Evolutionary conservation across 2,797 vertebrate genomes (phyloP).

Genomic region (Loriculus beryllinus): DNA sequence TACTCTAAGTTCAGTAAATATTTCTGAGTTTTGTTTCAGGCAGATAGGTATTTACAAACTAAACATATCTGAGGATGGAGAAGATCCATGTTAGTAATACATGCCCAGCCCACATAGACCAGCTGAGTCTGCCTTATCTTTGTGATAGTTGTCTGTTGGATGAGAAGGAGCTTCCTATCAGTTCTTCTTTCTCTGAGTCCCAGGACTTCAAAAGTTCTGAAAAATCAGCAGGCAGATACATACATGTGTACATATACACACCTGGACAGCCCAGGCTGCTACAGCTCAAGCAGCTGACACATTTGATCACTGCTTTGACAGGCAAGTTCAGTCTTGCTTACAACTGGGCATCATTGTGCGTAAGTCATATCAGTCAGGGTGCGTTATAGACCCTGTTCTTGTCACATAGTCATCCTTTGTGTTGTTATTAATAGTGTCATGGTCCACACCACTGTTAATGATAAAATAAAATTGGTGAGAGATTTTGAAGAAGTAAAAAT

Average conservation of each 20-base stretch:
- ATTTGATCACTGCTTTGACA: background rate
- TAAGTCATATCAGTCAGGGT: background rate
- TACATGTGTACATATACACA: rapidly evolving
- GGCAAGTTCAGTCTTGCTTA: background rate
- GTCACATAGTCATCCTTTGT: background rate
- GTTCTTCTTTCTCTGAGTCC: rapidly evolving
- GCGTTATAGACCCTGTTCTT: background rate
- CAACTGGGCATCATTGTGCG: rapidly evolving
- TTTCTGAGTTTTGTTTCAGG: background rate
- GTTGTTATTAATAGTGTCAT: background rate
- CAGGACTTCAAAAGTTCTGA: background rate
- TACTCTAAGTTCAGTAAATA: background rate
- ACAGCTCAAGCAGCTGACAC: rapidly evolving
- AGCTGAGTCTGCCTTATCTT: background rate
- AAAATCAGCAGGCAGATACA: background rate
- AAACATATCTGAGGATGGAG: background rate
- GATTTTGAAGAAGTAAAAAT: background rate
- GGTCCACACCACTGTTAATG: rapidly evolving
- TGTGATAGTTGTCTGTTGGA: background rate
- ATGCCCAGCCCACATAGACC: background rate
- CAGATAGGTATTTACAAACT: background rate
- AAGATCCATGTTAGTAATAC: background rate
- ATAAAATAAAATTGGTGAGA: background rate
- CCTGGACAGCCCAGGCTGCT: background rate
- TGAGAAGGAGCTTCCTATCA: background rate